Evolutionary conservation across 2,113 vertebrate genomes (phyloP), one percentile per base, ranked within the genome.

Genomic region (Onychostoma macrolepis): DNA sequence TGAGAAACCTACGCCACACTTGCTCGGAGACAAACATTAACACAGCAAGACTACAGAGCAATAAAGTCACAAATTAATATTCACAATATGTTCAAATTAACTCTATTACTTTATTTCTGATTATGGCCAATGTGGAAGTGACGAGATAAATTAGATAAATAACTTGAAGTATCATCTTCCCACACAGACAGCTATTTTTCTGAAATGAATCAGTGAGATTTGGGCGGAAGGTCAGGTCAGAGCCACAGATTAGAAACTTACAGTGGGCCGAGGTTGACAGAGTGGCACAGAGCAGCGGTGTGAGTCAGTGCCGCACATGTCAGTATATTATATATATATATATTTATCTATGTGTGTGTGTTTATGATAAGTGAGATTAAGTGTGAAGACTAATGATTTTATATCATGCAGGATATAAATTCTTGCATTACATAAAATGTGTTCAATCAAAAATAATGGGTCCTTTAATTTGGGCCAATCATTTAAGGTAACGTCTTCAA

Each of bases 121-220:
- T 33, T 71, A 69, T 13, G 41, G 45, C 26, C 33, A 48, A 63
- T 53, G 45, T 78, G 48, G 43, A 53, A 78, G 28, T 17, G 43
- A 45, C 45, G 26, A 67, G 80, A 26, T 82, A 28, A 58, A 80
- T 80, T n/a, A 65, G 79, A n/a, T 81, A 21, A 63, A 80, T 80
- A 38, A 80, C 10, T 41, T 80, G 12, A 63, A 43, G 79, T 80
- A 21, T 43, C 79, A 71, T 74, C 38, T 53, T 33, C 84, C 74
- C 63, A 83, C 80, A 10, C 53, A 80, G 33, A 19, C 33, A 26
- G 61, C 33, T 74, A 80, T 50, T 56, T 15, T 77, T 85, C 71
- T 82, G 26, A 86, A 78, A 43, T 86, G 12, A 67, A 83, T 86
- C 38, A 79, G 30, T 72, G 45, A 41, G 50, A 86, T 78, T 75